Conservation (phyloP, 2,888 invertebrate species). For the Ennomos fuscantarius region DNA sequence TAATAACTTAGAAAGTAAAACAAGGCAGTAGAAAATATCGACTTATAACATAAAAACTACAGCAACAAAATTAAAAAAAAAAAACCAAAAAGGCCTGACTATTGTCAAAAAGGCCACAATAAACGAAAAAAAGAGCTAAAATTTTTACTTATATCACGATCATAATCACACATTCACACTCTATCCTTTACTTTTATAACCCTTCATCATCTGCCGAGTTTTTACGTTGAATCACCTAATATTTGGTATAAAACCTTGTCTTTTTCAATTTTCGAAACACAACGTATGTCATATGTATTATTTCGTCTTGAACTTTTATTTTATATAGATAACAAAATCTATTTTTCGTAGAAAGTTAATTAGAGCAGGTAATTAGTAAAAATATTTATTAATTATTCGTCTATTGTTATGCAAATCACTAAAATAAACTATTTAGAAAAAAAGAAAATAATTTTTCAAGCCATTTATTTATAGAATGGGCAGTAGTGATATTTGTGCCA, state of each 20-base stretch:
- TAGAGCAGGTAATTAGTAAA: no score
- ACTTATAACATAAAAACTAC: not conserved
- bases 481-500: no score
- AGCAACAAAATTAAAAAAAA: not conserved
- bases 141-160: not conserved
- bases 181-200: constrained; percentile 19
- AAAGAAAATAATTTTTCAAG: no score
- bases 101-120: constrained; percentile 7
- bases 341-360: no score
- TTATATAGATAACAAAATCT: no score
- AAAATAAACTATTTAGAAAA: no score
- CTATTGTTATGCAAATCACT: no score
- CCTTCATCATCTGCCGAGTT: constrained; percentile 14
- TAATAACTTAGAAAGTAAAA: not conserved
- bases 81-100: not conserved
- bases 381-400: no score
- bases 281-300: no score
- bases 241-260: not conserved
- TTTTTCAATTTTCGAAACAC: no score
- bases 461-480: no score
- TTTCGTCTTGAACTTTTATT: no score
- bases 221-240: constrained; percentile 3
- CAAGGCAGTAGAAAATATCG: not conserved
- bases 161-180: constrained; percentile 19
- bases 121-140: constrained; percentile 10